Conservation (phyloP, 2,113 vertebrate species). For the Dolichallabes microphthalmus region DNA sequence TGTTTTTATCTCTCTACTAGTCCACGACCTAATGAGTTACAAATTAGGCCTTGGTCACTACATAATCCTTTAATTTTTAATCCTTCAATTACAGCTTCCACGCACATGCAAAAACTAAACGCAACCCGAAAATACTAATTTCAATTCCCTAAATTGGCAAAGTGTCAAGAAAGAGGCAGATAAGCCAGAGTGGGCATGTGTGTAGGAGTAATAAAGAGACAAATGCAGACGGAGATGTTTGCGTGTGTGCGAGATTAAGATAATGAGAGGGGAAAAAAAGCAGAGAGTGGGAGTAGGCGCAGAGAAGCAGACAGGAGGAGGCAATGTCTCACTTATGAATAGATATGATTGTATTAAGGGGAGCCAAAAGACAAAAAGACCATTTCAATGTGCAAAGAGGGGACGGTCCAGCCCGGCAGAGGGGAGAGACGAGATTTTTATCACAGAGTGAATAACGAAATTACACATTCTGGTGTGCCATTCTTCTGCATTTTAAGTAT, state of each 20-base stretch:
- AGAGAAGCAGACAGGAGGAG: conserved; percentile 26
- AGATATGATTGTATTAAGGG: conserved; percentile 48
- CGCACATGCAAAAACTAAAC: background rate
- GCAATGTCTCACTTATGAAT: conserved; percentile 46
- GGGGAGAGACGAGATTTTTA: conserved; percentile 14
- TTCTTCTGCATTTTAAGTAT: conserved; percentile 29
- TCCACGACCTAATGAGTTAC: background rate
- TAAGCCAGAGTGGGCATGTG: conserved; percentile 24
- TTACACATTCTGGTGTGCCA: conserved; percentile 3
- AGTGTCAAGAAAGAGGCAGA: conserved; percentile 13
- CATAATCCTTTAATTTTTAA: background rate
- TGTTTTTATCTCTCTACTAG: too few species aligned
- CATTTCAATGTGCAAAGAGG: conserved; percentile 30
- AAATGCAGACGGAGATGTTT: conserved; percentile 39
- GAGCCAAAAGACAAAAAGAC: conserved; percentile 45
- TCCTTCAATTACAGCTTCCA: conserved; percentile 15
- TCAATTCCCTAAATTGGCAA: conserved; percentile 25
- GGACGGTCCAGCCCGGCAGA: conserved; percentile 12
- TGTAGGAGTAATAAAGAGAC: conserved; percentile 42
- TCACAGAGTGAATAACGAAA: conserved; percentile 30
- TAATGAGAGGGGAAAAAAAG: conserved; percentile 16
- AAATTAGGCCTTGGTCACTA: background rate
- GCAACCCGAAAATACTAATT: background rate
- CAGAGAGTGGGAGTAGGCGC: background rate
- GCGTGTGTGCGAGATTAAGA: conserved; percentile 37